These are phyloP conservation scores for Zaprionus kolodkinae DNA, from an alignment of 1,140 invertebrate genomes.

Conservation along the genomic window DNA sequence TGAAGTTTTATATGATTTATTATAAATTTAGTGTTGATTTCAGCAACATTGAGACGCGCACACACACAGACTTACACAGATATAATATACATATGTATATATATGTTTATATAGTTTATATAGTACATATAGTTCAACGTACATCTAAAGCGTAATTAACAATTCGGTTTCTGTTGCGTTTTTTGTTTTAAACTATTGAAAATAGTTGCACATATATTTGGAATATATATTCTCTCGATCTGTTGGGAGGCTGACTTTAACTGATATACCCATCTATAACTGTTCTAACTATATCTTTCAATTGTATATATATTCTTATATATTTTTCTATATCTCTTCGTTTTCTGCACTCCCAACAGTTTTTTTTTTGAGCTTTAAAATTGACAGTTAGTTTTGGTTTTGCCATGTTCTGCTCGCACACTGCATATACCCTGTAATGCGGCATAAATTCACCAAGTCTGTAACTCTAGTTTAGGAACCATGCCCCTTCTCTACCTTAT, in stretches of 20 bases:
- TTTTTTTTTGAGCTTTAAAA: neutral
- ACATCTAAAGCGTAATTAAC: constrained; percentile 61
- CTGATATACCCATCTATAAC: neutral
- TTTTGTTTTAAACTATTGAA: constrained; percentile 20
- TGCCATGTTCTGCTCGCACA: constrained; percentile 11
- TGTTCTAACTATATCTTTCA: neutral
- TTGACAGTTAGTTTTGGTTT: constrained; percentile 24
- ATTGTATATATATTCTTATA: neutral
- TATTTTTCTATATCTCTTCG: neutral
- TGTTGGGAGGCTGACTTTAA: neutral
- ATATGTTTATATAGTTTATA: neutral
- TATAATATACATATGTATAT: neutral
- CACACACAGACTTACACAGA: constrained; percentile 47
- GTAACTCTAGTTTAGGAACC: constrained; percentile 14
- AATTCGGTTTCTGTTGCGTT: constrained; percentile 25
- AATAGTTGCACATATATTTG: constrained; percentile 9
- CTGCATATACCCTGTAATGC: constrained; percentile 48
- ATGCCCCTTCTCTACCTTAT: neutral
- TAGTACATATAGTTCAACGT: constrained; percentile 33
- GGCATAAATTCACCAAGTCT: neutral
- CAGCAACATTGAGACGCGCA: constrained; percentile 77
- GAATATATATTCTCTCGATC: constrained; percentile 15
- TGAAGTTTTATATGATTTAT: constrained; percentile 6
- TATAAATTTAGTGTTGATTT: constrained; percentile 67
- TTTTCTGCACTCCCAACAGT: neutral